Evolutionary conservation across 2,888 invertebrate genomes (phyloP), one percentile per base, ranked within the genome.

Genomic region (Xiphydria camelus): DNA sequence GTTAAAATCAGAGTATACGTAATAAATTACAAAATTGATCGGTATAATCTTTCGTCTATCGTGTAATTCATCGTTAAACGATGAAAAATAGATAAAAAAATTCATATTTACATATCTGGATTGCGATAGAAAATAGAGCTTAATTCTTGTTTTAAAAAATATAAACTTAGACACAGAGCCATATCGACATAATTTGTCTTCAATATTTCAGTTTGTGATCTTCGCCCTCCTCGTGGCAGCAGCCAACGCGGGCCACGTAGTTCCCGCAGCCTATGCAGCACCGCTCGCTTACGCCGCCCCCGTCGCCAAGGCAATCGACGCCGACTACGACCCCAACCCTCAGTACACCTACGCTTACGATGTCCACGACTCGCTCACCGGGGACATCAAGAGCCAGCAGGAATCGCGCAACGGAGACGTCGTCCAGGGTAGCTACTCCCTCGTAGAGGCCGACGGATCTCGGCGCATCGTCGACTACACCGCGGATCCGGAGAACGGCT

Each of bases 241-340:
- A 18, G 77, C 79, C n/a, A 79, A 79, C 49, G 78, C 77, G 3
- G 79, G 75, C 18, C 55, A n/a, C 23, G 23, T 6, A 7, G 6
- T 23, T 23, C 73, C 9, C 66, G 78, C 35, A 68, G 71, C 5
- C 75, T 77, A 33, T 76, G 9, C 12, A 12, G 32, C 32, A 6
- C 10, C 26, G 14, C 26, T 14, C 10, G 6, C 14, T 14, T 10
- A 10, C 4, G 14, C 10, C 6, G 26, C 26, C 9, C 10, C 14
- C 5, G 10, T 26, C 6, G 10, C 10, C 26, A 26, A 26, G 26
- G 7, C 26, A 5, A 14, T 26, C 26, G 44, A 12, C 34, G 18
- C 39, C 33, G 31, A n/a, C 45, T 48, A 15, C 34, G 41, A 9
- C 45, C 47, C 38, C 4, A 22, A 47, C 19, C 29, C 46, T 5